Base-by-base conservation (phyloP, 2,888 invertebrate genomes). In the Leptopilina syphax region DNA sequence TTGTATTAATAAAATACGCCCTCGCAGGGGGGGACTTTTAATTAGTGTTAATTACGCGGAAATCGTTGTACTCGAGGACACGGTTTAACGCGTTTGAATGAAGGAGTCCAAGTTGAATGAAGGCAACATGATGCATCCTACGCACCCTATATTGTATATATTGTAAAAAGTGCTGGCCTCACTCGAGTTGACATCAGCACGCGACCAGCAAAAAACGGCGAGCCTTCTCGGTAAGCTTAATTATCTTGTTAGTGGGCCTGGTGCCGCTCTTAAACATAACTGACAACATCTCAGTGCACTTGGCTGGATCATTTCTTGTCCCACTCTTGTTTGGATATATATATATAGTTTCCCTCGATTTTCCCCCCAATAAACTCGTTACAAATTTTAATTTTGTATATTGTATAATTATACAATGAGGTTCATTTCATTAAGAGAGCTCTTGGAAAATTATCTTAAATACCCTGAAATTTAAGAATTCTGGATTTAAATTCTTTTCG, bases 231-330 rank as follows among this genome's bases (percentile, higher is more conserved):
- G 88, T 86, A 86, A 82, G 85, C 86, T 87, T 88, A 89, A 89
- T 89, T 88, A 88, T 88, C 89, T 89, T 84, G 88, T 88, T 89
- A 89, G 87, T 78, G 78, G 79, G 79, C 80, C 54, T 82, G 83
- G 79, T 81, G 81, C 68, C 78, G 82, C 76, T 70, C 68, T 78
- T 70, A 81, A 81, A 70, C 63, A 65, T 68, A 34, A 77, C 77
- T 66, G 77, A 63, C 77, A 77, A 80, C 76, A 80, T 70, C 60
- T 63, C 24, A 24, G 47, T 70, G 18, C 24, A 68, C 68, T 70
- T 70, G 24, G 54, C 50, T 70, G 78, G 68, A 60, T 77, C 54
- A 70, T 2, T 70, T 54, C 73, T 73, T 50, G 12, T 3, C 41
- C 34, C 57, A 54, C 57, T 9, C 73, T 73, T 73, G 57, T 73